These are phyloP conservation scores for Avahi laniger DNA, from an alignment of 2,797 vertebrate species.

Conservation along the genomic window DNA sequence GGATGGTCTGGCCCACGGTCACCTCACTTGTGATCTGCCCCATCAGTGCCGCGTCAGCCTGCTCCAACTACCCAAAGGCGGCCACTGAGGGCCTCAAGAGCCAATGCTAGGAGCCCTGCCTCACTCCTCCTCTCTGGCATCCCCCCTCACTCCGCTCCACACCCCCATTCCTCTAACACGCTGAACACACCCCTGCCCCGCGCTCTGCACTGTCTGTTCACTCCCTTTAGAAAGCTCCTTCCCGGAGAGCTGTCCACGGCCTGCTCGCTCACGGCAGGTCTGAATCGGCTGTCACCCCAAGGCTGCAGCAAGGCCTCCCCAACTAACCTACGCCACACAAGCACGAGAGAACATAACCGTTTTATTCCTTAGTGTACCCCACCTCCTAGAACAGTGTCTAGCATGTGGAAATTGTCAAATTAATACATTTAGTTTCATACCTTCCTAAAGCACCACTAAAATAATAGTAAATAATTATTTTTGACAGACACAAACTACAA, in stretches of 20 bases:
- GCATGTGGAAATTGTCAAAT: neutral
- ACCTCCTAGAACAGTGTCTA: neutral
- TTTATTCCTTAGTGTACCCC: neutral
- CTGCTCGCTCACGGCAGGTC: neutral
- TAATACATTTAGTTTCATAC: neutral
- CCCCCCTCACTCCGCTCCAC: neutral
- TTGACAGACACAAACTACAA: neutral
- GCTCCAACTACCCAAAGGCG: neutral
- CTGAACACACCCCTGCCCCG: neutral
- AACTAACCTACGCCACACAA: neutral
- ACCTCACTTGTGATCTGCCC: neutral
- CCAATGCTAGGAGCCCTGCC: accelerated
- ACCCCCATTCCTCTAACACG: neutral
- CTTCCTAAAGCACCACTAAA: neutral
- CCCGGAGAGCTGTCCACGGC: neutral
- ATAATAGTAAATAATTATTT: neutral
- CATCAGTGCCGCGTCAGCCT: neutral
- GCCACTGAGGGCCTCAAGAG: neutral
- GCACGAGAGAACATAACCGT: neutral
- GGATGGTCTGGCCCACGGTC: neutral
- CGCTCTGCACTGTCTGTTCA: neutral
- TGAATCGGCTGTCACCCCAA: neutral
- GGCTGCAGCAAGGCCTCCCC: neutral
- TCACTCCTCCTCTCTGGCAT: neutral
- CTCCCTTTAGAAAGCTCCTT: neutral